phyloP scores from a whole-genome alignment of 2,113 vertebrate genomes.

The Canis aureus region DNA sequence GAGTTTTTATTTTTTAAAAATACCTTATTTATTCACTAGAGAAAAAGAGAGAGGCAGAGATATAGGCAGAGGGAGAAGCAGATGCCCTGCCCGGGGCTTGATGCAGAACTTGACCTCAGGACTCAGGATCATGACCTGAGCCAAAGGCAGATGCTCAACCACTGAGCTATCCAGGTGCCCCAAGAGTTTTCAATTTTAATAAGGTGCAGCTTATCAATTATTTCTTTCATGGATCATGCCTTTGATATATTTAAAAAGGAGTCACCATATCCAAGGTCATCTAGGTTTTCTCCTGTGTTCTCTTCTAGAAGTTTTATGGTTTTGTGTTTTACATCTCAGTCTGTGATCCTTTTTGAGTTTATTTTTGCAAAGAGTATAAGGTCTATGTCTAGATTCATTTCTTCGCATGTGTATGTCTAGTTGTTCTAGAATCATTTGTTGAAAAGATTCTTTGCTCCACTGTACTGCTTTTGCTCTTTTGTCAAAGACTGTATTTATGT shows the following conservation, averaged over 20 bases:
- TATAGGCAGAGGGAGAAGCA: too few relatives aligned
- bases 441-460: not conserved
- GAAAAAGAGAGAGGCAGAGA: too few relatives aligned
- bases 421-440: not conserved
- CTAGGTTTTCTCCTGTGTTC: not conserved
- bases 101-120: too few relatives aligned
- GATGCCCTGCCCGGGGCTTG: too few relatives aligned
- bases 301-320: not conserved
- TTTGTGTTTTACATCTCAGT: not conserved
- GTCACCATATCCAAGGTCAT: not conserved
- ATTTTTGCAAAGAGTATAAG: not conserved
- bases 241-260: not conserved
- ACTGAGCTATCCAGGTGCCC: too few relatives aligned
- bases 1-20: not conserved
- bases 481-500: not conserved
- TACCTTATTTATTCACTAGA: too few relatives aligned
- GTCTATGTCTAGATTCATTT: not conserved
- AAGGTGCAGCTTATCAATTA: not conserved
- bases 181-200: not conserved
- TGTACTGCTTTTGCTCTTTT: not conserved
- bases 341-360: not conserved
- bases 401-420: not conserved
- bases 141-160: too few relatives aligned
- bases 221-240: not conserved
- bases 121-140: too few relatives aligned